phyloP scores from a whole-genome alignment of 2,888 invertebrate species.

The Eupithecia vulgata region DNA sequence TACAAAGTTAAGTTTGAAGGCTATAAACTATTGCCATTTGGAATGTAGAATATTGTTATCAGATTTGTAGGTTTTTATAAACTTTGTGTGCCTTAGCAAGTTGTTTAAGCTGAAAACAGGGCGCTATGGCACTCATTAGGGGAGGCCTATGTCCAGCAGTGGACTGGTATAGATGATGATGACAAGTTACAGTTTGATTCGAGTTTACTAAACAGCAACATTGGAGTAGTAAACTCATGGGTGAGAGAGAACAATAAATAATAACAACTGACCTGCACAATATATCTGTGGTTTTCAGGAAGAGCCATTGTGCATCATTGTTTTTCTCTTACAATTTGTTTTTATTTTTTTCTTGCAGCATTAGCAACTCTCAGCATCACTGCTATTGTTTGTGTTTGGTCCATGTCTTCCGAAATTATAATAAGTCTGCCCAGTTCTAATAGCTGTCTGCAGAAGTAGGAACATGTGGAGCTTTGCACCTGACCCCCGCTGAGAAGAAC shows the following conservation, averaged over 20 bases:
- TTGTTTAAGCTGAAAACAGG: no score
- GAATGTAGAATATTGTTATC: neutral
- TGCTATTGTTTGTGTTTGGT: conserved; percentile 37
- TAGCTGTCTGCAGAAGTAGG: conserved; percentile 37
- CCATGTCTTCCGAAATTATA: conserved; percentile 30
- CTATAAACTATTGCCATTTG: neutral
- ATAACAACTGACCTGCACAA: conserved; percentile 87
- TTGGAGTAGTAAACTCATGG: neutral
- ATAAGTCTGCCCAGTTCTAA: conserved; percentile 18
- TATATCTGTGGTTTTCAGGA: conserved; percentile 87
- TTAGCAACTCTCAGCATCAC: conserved; percentile 48
- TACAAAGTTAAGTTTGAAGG: neutral
- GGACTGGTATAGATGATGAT: no score
- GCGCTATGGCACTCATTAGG: no score
- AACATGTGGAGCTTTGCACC: conserved; percentile 53
- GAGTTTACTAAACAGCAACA: neutral
- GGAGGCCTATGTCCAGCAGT: no score
- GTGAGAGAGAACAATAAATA: neutral
- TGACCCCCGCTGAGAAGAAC: conserved; percentile 71
- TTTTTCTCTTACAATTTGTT: conserved; percentile 62
- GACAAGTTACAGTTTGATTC: neutral
- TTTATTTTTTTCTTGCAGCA: conserved; percentile 56
- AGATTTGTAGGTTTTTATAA: neutral
- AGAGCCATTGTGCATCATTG: conserved; percentile 83
- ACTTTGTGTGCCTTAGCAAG: neutral